Evolutionary conservation across 2,113 vertebrate species (phyloP).

Genomic region (Chaetodon auriga): DNA sequence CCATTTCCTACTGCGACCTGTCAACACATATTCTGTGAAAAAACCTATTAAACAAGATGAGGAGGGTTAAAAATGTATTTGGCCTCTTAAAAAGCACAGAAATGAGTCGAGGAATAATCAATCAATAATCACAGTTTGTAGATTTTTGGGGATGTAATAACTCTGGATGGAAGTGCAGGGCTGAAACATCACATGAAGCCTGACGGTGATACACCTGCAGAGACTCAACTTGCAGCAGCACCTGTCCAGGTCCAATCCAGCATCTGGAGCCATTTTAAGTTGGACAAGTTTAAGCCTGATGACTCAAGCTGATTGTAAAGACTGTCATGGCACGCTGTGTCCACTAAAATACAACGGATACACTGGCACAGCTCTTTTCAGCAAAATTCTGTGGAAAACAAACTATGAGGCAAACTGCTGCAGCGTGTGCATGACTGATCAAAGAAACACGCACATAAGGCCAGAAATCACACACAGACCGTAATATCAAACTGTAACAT

Average conservation of each 20-base stretch:
- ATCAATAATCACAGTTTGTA: not conserved
- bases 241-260: not conserved
- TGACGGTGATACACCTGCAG: slow-evolving; percentile 7
- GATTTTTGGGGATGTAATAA: not conserved
- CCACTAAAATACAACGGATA: not conserved
- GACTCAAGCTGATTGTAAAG: slow-evolving; percentile 3
- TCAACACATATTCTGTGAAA: not conserved
- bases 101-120: not conserved
- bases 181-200: slow-evolving; percentile 6
- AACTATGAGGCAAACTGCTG: not conserved
- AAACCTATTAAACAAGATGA: not conserved
- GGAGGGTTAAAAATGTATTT: not conserved
- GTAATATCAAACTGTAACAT: not conserved
- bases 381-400: too few relatives aligned
- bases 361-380: not conserved
- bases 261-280: not conserved
- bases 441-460: not conserved
- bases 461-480: not conserved
- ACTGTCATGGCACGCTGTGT: not conserved
- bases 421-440: not conserved
- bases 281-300: not conserved
- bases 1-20: not conserved
- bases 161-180: not conserved
- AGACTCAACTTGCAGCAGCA: not conserved
- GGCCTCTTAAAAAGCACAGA: not conserved